Evolutionary conservation across 2,113 vertebrate species (phyloP), one percentile per base, ranked within the genome.

Genomic region (Antennarius striatus): DNA sequence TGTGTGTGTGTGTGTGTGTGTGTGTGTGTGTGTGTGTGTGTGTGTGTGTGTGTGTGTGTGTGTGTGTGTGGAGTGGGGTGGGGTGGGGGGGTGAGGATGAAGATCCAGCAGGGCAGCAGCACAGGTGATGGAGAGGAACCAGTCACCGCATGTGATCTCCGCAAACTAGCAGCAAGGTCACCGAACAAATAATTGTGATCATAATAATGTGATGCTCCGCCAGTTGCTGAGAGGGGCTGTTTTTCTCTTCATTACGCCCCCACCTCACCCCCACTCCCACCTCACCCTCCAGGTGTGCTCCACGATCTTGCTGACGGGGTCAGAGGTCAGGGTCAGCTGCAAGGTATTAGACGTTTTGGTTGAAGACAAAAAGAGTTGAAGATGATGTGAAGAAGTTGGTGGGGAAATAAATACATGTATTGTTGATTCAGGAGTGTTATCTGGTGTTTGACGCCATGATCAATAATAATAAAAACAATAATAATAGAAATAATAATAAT

Each of bases 111-210:
- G 74, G 58, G 68, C 53, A 50, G 79, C 81, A 67, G 56, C 56
- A 30, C 77, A 90, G 82, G 90, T 91, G 91, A 93, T 89, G 81
- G 83, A 86, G 87, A 83, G 81, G 80, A 87, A 85, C 75, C 84
- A 81, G 83, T 71, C 80, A 47, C 73, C 73, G 71, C 81, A 68
- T 74, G 85, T 82, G 86, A 88, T 88, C 80, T 71, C 43, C 40
- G 63, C 68, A 78, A 68, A 80, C 63, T 62, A 68, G 52, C 81
- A 60, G 74, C 91, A 92, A 92, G 91, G 93, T 93, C 91, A 86
- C 73, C 71, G 45, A 86, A 90, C 80, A 89, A 91, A 91, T 90
- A 89, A 86, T 73, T 82, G 83, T 86, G 77, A 86, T 84, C 80
- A 84, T 68, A 74, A 82, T 86, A 75, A 74, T 5, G 81, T 63